These are phyloP conservation scores for Meles meles DNA, from an alignment of 2,113 vertebrate species.

Conservation along the genomic window DNA sequence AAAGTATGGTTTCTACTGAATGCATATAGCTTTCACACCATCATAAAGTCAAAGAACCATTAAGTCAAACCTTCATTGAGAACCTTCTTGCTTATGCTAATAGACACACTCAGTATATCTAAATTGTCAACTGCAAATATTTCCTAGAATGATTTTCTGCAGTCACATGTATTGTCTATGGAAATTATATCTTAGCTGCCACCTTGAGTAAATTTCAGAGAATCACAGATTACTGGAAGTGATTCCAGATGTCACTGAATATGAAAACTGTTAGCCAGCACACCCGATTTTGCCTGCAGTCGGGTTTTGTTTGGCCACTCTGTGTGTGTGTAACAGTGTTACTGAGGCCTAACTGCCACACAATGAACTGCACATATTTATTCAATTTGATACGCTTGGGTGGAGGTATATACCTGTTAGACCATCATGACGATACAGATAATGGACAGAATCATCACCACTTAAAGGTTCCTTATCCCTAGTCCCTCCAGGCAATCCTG, in stretches of 20 bases:
- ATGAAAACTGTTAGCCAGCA: neutral
- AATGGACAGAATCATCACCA: neutral
- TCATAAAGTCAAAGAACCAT: neutral
- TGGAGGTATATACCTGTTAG: neutral
- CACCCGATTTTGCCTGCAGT: neutral
- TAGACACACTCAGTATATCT: neutral
- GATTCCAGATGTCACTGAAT: constrained; percentile 1
- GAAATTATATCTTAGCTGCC: constrained; percentile 12
- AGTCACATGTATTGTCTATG: neutral
- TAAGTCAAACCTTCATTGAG: neutral
- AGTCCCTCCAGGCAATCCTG: neutral
- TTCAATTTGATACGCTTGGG: neutral
- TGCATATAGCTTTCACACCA: neutral
- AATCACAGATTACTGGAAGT: neutral
- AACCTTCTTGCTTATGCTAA: neutral
- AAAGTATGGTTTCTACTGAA: neutral
- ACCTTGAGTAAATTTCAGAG: constrained; percentile 29
- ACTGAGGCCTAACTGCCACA: neutral
- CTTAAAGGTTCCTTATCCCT: neutral
- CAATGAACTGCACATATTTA: neutral
- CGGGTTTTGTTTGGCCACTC: neutral
- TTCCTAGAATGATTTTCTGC: neutral
- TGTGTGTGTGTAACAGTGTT: neutral
- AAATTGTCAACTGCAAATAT: neutral
- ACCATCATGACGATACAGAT: neutral